A percentile compares a stretch with the other conserved stretches of the same genome.
Conservation (phyloP, 2,797 vertebrate species). For the Lindbergichthys nudifrons region DNA sequence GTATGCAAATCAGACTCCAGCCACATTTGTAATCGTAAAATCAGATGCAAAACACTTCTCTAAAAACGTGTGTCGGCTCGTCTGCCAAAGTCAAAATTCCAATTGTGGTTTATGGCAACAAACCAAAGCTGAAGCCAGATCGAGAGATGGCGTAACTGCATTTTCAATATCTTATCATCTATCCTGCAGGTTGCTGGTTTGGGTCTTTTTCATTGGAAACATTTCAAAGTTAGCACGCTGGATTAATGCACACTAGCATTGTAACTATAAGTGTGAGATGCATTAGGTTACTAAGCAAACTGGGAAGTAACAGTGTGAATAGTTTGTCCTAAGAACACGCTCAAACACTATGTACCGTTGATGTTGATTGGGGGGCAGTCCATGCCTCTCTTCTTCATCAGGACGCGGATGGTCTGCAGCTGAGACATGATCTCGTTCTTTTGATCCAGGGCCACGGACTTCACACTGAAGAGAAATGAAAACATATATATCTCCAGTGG, state of each 20-base stretch:
- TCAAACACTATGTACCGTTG: conserved; percentile 72
- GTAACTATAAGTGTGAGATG: not conserved
- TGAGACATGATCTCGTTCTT: conserved; percentile 94
- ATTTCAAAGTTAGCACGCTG: too few species aligned
- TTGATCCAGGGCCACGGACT: conserved; percentile 91
- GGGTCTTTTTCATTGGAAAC: too few species aligned
- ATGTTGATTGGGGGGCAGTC: conserved; percentile 84
- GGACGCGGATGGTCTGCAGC: conserved; percentile 89
- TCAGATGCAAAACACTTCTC: conserved; percentile 26
- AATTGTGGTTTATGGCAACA: not conserved
- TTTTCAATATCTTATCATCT: rapidly evolving
- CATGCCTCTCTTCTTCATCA: conserved; percentile 95
- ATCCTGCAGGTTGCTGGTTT: not conserved
- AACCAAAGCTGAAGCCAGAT: not conserved
- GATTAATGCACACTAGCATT: not conserved
- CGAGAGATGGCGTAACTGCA: not conserved
- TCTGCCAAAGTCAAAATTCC: not conserved
- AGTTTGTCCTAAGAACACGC: not conserved
- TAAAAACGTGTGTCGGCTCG: not conserved
- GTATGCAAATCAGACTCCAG: not conserved
- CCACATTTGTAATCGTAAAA: conserved; percentile 1
- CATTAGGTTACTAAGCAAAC: too few species aligned
- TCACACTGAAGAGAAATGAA: conserved; percentile 81
- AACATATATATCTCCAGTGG: not conserved
- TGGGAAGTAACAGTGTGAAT: not conserved